Evolutionary conservation across 2,888 invertebrate species (phyloP).

Genomic region (Macroteleia sp.): DNA sequence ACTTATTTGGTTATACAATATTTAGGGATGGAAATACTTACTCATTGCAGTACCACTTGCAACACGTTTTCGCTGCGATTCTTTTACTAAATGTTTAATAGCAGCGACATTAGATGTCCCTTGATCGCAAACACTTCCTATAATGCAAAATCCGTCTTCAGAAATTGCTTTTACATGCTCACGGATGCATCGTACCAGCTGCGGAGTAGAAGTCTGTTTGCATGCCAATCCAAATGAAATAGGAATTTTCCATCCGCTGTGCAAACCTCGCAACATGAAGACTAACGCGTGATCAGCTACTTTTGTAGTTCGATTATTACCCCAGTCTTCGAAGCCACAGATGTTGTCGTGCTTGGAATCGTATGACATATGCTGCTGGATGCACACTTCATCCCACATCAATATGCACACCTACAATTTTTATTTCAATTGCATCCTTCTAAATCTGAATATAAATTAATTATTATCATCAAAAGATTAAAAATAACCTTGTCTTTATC

Average conservation of each 20-base stretch:
- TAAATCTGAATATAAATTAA: too few species aligned
- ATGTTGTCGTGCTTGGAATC: not conserved
- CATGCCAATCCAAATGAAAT: not conserved
- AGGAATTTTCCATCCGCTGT: not conserved
- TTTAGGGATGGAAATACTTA: too few species aligned
- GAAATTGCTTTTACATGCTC: not conserved
- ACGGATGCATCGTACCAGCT: not conserved
- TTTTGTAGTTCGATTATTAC: not conserved
- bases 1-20: too few species aligned
- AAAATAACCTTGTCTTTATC: not conserved
- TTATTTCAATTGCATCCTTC: too few species aligned
- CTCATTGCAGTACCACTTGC: too few species aligned
- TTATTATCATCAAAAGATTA: too few species aligned
- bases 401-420: constrained; percentile 2
- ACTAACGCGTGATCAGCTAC: constrained; percentile 1
- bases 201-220: not conserved
- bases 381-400: not conserved
- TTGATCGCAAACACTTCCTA: too few species aligned
- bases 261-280: constrained; percentile 1
- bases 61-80: not conserved
- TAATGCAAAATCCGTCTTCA: not conserved
- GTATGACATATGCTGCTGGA: not conserved
- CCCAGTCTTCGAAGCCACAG: constrained; percentile 2
- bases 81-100: not conserved
- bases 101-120: not conserved